phyloP scores from a whole-genome alignment of 2,113 vertebrate genomes.

The Neogobius melanostomus region DNA sequence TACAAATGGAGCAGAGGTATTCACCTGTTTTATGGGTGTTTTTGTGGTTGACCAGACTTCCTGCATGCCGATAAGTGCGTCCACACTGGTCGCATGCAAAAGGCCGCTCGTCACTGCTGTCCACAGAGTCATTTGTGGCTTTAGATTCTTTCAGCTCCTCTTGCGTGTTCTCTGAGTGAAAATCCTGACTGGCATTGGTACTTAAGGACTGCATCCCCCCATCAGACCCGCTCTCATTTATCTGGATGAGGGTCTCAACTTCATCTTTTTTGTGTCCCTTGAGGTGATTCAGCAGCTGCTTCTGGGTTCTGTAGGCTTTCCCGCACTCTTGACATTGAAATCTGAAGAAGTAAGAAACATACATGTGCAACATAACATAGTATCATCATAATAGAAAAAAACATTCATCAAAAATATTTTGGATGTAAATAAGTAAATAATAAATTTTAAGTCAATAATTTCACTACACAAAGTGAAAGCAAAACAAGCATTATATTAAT shows the following conservation, averaged over 20 bases:
- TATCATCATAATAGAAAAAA: constrained; percentile 18
- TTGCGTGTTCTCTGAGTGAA: constrained; percentile 30
- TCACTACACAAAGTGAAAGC: too few relatives aligned
- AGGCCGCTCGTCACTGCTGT: constrained; percentile 70
- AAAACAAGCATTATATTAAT: too few relatives aligned
- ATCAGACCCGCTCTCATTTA: constrained; percentile 60
- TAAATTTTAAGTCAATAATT: too few relatives aligned
- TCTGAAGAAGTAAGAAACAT: constrained; percentile 38
- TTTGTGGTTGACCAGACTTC: constrained; percentile 88
- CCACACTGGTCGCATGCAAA: constrained; percentile 86
- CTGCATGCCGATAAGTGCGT: constrained; percentile 86
- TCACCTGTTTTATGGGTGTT: constrained; percentile 88
- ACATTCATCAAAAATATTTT: not conserved
- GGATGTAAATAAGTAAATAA: too few relatives aligned
- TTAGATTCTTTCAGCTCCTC: constrained; percentile 29
- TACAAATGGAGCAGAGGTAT: constrained; percentile 85
- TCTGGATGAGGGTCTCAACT: constrained; percentile 76
- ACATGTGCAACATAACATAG: constrained; percentile 4
- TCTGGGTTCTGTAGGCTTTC: constrained; percentile 86
- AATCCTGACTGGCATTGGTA: constrained; percentile 45
- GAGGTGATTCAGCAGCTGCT: constrained; percentile 84
- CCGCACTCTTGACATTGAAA: constrained; percentile 80
- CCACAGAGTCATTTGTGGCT: constrained; percentile 43
- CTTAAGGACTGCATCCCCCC: constrained; percentile 48
- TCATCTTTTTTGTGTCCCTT: constrained; percentile 80